Percentiles rank a stretch among this genome's conserved stretches.
These are phyloP conservation scores for Callyntrura guangdongensis DNA, from an alignment of 2,888 invertebrate species.

Conservation along the genomic window DNA sequence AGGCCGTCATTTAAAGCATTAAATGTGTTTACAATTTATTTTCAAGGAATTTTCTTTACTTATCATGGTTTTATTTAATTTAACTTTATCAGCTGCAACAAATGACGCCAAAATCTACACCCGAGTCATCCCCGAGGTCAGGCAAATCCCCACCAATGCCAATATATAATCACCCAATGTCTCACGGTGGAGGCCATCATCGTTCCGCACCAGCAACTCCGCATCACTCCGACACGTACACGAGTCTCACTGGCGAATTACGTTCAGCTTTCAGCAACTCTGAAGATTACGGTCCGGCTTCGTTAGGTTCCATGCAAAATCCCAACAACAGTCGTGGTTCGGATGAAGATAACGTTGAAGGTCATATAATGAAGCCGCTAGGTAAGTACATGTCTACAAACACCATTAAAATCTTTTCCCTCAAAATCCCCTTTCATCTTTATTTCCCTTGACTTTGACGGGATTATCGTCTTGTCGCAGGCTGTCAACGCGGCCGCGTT, in stretches of 20 bases:
- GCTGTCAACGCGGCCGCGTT: too few relatives aligned
- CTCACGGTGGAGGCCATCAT: conserved; percentile 78
- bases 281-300: conserved; percentile 77
- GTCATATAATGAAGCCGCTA: conserved; percentile 82
- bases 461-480: background rate
- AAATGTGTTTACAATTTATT: too few relatives aligned
- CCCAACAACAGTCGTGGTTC: conserved; percentile 86
- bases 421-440: background rate
- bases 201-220: conserved; percentile 84
- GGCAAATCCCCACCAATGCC: conserved; percentile 85
- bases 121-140: conserved; percentile 85
- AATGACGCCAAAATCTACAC: conserved; percentile 85
- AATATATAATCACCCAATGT: conserved; percentile 79
- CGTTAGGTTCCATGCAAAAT: conserved; percentile 56
- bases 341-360: conserved; percentile 82
- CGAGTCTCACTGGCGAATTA: conserved; percentile 82
- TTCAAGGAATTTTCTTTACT: too few relatives aligned
- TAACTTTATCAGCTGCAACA: conserved; percentile 82
- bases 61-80: too few relatives aligned
- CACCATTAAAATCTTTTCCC: background rate
- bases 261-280: conserved; percentile 82
- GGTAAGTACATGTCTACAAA: conserved; percentile 69
- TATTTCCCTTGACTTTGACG: too few relatives aligned
- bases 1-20: background rate
- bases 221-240: conserved; percentile 82